Evolutionary conservation across 2,888 invertebrate genomes (phyloP).

Genomic region (Campoplex nolae): DNA sequence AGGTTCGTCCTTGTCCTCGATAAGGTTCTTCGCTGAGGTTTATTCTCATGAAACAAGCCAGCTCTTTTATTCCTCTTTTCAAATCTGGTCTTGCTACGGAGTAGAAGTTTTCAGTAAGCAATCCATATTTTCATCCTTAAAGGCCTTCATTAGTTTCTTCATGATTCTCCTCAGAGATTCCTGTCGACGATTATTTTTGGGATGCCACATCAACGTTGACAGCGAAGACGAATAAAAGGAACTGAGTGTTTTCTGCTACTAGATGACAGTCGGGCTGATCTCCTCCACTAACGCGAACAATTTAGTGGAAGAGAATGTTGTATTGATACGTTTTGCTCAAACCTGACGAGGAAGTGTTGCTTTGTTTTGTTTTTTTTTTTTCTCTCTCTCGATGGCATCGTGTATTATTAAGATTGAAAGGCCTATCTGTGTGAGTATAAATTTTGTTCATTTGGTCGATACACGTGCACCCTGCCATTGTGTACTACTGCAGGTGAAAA

Average conservation of each 20-base stretch:
- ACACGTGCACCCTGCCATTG: slow-evolving; percentile 57
- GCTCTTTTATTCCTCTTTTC: too few species aligned
- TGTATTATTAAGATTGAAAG: slow-evolving; percentile 37
- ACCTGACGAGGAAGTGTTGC: not conserved
- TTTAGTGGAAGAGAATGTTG: slow-evolving; percentile 17
- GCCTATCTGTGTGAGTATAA: slow-evolving; percentile 23
- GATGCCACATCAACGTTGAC: not conserved
- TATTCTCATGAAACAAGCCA: too few species aligned
- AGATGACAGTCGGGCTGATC: not conserved
- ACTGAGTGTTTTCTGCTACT: not conserved
- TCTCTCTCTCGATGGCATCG: not conserved
- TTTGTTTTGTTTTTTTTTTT: not conserved
- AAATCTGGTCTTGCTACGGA: too few species aligned
- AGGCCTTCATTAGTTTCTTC: too few species aligned
- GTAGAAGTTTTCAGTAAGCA: too few species aligned
- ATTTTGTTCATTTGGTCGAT: slow-evolving; percentile 62
- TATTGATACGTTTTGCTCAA: slow-evolving; percentile 23
- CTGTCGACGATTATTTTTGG: too few species aligned
- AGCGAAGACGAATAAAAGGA: not conserved
- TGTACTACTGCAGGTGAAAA: slow-evolving; percentile 44
- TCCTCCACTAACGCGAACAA: slow-evolving; percentile 1
- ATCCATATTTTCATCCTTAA: too few species aligned
- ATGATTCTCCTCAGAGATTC: too few species aligned
- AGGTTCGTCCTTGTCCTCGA: too few species aligned
- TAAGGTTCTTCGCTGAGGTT: too few species aligned